These are phyloP conservation scores for Chiridota heheva DNA, from an alignment of 35 echinoderm and acorn worm species.

Conservation along the genomic window DNA sequence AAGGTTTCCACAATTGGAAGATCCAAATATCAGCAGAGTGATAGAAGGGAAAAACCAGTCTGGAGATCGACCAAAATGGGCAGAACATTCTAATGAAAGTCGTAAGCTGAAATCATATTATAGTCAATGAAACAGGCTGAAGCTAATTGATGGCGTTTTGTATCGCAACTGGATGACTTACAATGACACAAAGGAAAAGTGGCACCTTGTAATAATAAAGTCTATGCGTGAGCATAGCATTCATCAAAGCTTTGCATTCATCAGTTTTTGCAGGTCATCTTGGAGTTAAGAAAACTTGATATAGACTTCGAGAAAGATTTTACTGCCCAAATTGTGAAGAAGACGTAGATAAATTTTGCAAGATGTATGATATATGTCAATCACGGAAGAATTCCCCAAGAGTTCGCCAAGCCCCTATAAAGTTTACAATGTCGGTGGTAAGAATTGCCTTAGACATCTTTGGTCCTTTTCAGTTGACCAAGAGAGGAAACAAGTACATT, in stretches of 20 bases:
- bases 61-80: neutral
- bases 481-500: too few species aligned
- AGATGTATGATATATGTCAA: neutral
- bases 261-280: slow-evolving; percentile 10
- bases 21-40: neutral
- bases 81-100: neutral
- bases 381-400: too few species aligned
- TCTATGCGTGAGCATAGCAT: neutral
- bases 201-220: slow-evolving; percentile 12
- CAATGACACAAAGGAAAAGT: slow-evolving; percentile 13
- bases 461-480: too few species aligned
- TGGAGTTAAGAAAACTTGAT: slow-evolving; percentile 5
- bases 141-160: slow-evolving; percentile 1
- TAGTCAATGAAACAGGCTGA: slow-evolving; percentile 19
- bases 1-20: neutral
- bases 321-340: neutral
- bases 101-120: slow-evolving; percentile 5
- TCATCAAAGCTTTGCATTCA: slow-evolving; percentile 5
- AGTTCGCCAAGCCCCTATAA: too few species aligned
- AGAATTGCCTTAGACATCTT: too few species aligned
- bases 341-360: too few species aligned
- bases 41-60: neutral
- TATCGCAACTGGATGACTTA: slow-evolving; percentile 3
- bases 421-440: too few species aligned
- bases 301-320: too few species aligned